Evolutionary conservation across 2,888 invertebrate genomes (phyloP), one percentile per base, ranked within the genome.

Genomic region (Tetramorium bicarinatum): DNA sequence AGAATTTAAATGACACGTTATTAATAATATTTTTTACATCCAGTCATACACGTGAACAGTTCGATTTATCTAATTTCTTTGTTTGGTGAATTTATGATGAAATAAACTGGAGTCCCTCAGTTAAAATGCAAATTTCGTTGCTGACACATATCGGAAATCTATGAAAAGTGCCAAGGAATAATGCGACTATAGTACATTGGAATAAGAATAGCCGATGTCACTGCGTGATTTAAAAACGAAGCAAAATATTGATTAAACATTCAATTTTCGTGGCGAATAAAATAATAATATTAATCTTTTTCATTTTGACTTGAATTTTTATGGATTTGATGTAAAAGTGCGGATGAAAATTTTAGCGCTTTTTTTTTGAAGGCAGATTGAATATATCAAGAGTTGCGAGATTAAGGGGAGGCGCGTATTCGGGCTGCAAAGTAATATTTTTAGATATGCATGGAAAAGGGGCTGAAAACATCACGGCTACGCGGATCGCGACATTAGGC

Each of bases 151-250:
- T 77, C 54, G 52, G 41, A 54, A 77, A 44, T 15, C 34, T 54
- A 54, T 41, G 21, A 77, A 77, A 77, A 77, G 54, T 64, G 25
- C 38, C 38, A 54, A 18, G n/a, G 49, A 77, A 77, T 76, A 76
- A 76, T 62, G 49, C 15, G 18, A 15, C 41, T 49, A 18, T 29
- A 47, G n/a, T 54, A 25, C 41, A 56, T 54, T 29, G n/a, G 29
- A 67, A 66, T 41, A 67, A 67, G 41, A 77, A 67, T 67, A 67
- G 54, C 29, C 52, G n/a, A 67, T 54, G 41, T 66, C 49, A 66
- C 52, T 13, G 52, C 15, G 25, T n/a, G 9, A 77, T 54, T 67
- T 41, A 54, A 67, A 67, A 77, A 47, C n/a, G 25, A 29, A 25
- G n/a, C 29, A 21, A 54, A 77, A n/a, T 54, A 67, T 66, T 21